These are phyloP conservation scores for Xerus rutilus DNA, from an alignment of 2,797 vertebrate species.

Conservation along the genomic window DNA sequence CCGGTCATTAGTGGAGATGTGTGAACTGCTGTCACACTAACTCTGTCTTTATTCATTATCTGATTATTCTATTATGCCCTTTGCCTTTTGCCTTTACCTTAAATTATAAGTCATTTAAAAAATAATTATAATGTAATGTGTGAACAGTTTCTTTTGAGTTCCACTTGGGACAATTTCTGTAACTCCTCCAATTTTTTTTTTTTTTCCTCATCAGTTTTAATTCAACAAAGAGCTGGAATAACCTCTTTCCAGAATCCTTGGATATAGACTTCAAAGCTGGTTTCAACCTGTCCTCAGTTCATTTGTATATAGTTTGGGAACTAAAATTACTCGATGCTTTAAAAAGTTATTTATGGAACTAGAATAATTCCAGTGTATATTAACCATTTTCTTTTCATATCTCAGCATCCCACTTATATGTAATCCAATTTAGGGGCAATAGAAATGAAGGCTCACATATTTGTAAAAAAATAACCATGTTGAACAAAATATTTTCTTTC, in stretches of 20 bases:
- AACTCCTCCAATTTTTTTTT: background rate
- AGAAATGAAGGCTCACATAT: background rate
- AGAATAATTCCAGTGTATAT: background rate
- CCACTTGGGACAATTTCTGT: background rate
- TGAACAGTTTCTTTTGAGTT: background rate
- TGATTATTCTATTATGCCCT: background rate
- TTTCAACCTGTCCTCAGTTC: background rate
- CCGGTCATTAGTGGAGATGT: background rate
- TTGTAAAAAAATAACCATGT: background rate
- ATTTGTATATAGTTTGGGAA: background rate
- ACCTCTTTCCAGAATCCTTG: background rate
- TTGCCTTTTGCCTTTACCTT: background rate
- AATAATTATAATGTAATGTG: background rate
- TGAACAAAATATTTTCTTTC: background rate
- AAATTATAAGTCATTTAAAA: slow-evolving; percentile 14
- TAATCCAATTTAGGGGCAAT: slow-evolving; percentile 3
- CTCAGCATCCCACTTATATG: background rate
- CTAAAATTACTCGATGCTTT: slow-evolving; percentile 15
- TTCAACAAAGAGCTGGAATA: background rate
- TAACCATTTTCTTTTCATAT: background rate
- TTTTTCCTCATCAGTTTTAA: slow-evolving; percentile 8
- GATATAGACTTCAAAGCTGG: background rate
- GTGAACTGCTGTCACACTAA: background rate
- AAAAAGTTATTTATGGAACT: background rate
- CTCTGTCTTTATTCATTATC: background rate